phyloP scores from a whole-genome alignment of 2,888 invertebrate species.

The Lucinisca nassula region DNA sequence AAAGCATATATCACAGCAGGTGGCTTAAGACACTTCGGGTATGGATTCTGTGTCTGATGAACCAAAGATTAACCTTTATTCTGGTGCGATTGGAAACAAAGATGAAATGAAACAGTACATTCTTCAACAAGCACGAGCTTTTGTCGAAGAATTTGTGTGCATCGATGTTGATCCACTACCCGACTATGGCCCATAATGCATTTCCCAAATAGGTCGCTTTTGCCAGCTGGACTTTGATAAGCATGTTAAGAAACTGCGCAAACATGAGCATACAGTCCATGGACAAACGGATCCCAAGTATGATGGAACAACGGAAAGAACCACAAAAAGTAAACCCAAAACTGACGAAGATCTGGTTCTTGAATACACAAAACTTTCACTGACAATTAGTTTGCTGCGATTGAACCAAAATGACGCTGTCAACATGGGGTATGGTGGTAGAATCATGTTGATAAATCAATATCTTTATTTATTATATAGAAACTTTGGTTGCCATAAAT shows the following conservation, averaged over 20 bases:
- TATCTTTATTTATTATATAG: slow-evolving; percentile 44
- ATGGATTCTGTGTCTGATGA: slow-evolving; percentile 3
- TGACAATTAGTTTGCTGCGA: slow-evolving; percentile 33
- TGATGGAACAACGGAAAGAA: too few relatives aligned
- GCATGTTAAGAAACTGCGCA: slow-evolving; percentile 26
- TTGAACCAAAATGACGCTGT: slow-evolving; percentile 56
- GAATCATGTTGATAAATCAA: slow-evolving; percentile 42
- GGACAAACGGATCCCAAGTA: slow-evolving; percentile 24
- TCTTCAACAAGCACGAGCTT: not conserved
- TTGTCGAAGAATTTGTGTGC: not conserved
- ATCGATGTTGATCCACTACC: not conserved
- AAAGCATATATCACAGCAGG: slow-evolving; percentile 35
- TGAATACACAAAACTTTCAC: slow-evolving; percentile 26
- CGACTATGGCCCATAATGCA: slow-evolving; percentile 34
- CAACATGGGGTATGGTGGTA: slow-evolving; percentile 47
- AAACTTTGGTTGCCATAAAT: slow-evolving; percentile 45
- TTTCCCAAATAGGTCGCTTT: slow-evolving; percentile 19
- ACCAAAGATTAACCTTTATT: slow-evolving; percentile 21
- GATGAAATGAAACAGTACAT: slow-evolving; percentile 21
- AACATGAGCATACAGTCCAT: slow-evolving; percentile 37
- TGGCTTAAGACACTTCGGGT: slow-evolving; percentile 34
- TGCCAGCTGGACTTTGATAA: slow-evolving; percentile 40
- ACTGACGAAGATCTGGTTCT: slow-evolving; percentile 19
- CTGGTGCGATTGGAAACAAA: slow-evolving; percentile 21
- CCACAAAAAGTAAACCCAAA: too few relatives aligned